Conservation (phyloP, 2,888 invertebrate species). For the Allygus modestus region DNA sequence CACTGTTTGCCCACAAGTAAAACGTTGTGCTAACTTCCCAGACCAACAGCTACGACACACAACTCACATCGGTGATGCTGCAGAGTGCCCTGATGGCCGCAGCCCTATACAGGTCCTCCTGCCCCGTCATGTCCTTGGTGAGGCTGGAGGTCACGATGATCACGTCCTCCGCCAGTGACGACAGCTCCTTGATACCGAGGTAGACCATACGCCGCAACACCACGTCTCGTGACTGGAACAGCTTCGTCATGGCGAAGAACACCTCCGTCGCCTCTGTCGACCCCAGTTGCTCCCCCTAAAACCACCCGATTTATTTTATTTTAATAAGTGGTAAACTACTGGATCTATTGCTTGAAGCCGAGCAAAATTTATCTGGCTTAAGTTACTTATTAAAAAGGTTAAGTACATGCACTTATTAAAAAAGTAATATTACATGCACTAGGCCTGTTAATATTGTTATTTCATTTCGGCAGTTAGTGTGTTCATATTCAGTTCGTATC, state of each 20-base stretch:
- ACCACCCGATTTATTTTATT: not conserved
- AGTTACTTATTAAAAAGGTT: too few species aligned
- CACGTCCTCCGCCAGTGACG: conserved; percentile 97
- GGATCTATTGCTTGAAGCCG: too few species aligned
- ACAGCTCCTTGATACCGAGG: conserved; percentile 96
- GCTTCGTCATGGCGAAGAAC: conserved; percentile 99
- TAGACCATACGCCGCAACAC: conserved; percentile 97
- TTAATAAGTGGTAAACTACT: too few species aligned
- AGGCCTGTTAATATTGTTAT: too few species aligned
- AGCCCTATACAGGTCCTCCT: conserved; percentile 94
- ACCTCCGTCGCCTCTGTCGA: conserved; percentile 98
- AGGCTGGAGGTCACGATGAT: conserved; percentile 99
- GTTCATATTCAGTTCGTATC: too few species aligned
- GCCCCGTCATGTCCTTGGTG: conserved; percentile 99
- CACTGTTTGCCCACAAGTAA: too few species aligned
- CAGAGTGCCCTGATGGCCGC: conserved; percentile 98
- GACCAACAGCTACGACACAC: too few species aligned
- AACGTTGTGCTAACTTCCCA: too few species aligned
- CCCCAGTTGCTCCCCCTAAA: conserved; percentile 90
- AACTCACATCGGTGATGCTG: conserved; percentile 93
- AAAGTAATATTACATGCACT: too few species aligned
- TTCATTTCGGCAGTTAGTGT: too few species aligned
- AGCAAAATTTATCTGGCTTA: not conserved
- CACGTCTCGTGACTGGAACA: conserved; percentile 98
- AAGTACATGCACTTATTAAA: too few species aligned